Evolutionary conservation across 2,888 invertebrate genomes (phyloP), one percentile per base, ranked within the genome.

Genomic region (Nebria salina): DNA sequence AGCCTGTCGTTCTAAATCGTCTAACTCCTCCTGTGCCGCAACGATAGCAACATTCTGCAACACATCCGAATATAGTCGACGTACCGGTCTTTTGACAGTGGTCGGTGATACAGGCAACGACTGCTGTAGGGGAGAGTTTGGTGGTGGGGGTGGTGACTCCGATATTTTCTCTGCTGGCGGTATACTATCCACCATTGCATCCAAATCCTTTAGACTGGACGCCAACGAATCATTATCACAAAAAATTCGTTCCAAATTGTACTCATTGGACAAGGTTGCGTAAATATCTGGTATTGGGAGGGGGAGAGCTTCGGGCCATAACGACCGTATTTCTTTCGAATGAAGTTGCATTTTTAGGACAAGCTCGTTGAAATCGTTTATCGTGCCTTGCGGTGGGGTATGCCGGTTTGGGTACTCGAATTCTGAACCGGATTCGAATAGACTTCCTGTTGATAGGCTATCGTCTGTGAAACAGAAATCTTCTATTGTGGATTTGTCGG

Each of bases 1-100:
- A 1, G 93, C 92, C 85, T 92, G 91, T 82, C 91, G 90, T 85
- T 92, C 92, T 73, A 92, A 86, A 84, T 92, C 92, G 81, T 92
- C 92, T 0, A 76, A 25, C 26, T 81, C 81, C 7, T 72, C 76
- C 7, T 43, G 9, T 15, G 66, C 79, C 11, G 79, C 74, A 3
- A 65, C 73, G 11, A 43, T 73, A 8, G 76, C 76, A 13, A 73
- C 77, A 25, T 89, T 89, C 84, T 89, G 89, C 6, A 89, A 85
- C 4, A 89, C 89, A 26, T 88, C 89, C 5, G 89, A 89, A 82
- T 89, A 89, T 4, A 88, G 82, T 80, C 88, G 83, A 72, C 86
- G 84, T 66, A 80, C 75, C 79, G 83, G 83, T 41, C 76, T 81
- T 77, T 54, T 54, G 54, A 54, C 13, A 43, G 43, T 43, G 9